Evolutionary conservation across 2,888 invertebrate genomes (phyloP), one percentile per base, ranked within the genome.

Genomic region (Hydriomena furcata): DNA sequence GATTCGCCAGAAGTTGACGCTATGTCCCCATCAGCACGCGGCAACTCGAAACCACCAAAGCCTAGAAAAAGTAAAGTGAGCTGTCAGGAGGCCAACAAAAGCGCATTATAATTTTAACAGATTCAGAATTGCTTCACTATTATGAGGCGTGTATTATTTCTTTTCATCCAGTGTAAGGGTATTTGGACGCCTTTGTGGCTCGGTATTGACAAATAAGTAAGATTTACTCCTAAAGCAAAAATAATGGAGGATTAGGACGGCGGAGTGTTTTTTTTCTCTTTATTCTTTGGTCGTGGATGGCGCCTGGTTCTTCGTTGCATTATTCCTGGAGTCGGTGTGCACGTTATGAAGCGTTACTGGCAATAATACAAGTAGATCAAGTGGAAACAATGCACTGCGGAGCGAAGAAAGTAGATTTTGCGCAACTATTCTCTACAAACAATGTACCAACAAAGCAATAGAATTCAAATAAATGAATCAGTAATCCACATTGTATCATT

Each of bases 121-220:
- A 86, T 82, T 79, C 77, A 75, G 82, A 86, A 90, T 90, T 84
- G 88, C 79, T 82, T 61, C 66, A 72, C 77, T 87, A 88, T 89
- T 88, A 87, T 84, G 82, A 82, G 85, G 86, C 83, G 88, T 84
- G 87, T 84, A 89, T 88, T 88, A 86, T 87, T 51, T 79, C 82
- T 68, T 82, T 86, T 82, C 79, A 76, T 65, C 77, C 73, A 85
- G 79, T 82, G 84, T 87, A 79, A 81, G 78, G 85, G 89, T 89
- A 88, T 89, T 90, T 88, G 87, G 84, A 73, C 73, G 82, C 84
- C 82, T 82, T 90, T 90, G 88, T 90, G 88, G 88, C 81, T 77
- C 80, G 53, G 82, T 90, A 90, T 90, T 89, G 90, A 90, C 90
- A 90, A 90, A 90, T 90, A 90, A 87, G 82, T 82, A 82, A 84